Evolutionary conservation across 2,888 invertebrate genomes (phyloP).

Genomic region (Drosophila cognata): DNA sequence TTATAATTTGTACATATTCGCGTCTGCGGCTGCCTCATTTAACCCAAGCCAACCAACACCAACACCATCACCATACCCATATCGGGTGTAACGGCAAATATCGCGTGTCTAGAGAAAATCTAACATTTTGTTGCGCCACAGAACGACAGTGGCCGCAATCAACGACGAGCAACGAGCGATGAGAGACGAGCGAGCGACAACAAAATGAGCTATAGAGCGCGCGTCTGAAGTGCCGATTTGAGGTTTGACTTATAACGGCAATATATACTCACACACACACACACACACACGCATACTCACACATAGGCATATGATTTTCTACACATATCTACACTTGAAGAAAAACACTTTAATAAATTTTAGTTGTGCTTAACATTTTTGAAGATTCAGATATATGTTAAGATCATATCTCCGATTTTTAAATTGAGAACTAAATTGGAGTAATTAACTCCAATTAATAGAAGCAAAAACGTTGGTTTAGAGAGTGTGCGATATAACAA

Average conservation of each 20-base stretch:
- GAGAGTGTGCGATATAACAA: background rate
- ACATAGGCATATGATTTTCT: slow-evolving; percentile 16
- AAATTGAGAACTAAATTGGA: background rate
- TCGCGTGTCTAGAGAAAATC: slow-evolving; percentile 76
- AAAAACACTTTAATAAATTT: background rate
- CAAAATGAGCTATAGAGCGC: slow-evolving; percentile 74
- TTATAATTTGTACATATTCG: slow-evolving; percentile 77
- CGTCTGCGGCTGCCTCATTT: slow-evolving; percentile 29
- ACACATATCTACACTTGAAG: slow-evolving; percentile 2
- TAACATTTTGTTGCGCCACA: slow-evolving; percentile 72
- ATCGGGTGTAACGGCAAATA: slow-evolving; percentile 48
- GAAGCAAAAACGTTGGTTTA: background rate
- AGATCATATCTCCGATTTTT: accelerated
- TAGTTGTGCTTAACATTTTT: background rate
- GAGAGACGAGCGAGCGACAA: slow-evolving; percentile 39
- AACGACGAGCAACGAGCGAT: slow-evolving; percentile 41
- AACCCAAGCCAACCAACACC: slow-evolving; percentile 1
- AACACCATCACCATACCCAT: background rate
- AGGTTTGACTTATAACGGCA: slow-evolving; percentile 68
- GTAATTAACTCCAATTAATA: background rate
- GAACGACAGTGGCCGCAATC: slow-evolving; percentile 69
- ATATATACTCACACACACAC: slow-evolving; percentile 33
- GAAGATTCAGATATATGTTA: background rate
- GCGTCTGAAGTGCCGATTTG: slow-evolving; percentile 79
- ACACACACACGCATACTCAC: slow-evolving; percentile 8